Evolutionary conservation across 2,113 vertebrate species (phyloP).

Genomic region (Megalops atlanticus): DNA sequence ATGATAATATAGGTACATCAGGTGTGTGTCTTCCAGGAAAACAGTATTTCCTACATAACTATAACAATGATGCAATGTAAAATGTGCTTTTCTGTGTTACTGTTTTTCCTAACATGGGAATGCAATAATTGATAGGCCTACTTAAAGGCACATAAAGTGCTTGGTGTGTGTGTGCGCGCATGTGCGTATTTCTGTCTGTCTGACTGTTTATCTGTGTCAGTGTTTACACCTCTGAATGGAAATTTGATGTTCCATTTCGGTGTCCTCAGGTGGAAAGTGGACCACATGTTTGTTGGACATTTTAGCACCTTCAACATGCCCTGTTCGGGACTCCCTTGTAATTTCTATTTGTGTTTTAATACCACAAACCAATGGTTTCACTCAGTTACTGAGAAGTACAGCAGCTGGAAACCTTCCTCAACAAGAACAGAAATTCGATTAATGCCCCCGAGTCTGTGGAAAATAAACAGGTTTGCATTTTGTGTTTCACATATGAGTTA

Average conservation of each 20-base stretch:
- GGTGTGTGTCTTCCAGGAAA: no score
- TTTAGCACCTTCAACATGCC: not conserved
- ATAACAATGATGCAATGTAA: no score
- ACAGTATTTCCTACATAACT: no score
- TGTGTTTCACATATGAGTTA: slow-evolving; percentile 32
- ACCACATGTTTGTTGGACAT: not conserved
- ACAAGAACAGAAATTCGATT: not conserved
- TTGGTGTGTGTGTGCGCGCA: no score
- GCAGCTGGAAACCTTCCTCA: not conserved
- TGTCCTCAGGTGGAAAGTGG: not conserved
- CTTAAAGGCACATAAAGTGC: no score
- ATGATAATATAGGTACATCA: no score
- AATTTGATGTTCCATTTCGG: not conserved
- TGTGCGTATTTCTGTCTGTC: no score
- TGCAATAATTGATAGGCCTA: no score
- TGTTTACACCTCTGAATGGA: not conserved
- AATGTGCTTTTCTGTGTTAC: no score
- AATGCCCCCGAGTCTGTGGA: slow-evolving; percentile 6
- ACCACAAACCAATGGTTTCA: not conserved
- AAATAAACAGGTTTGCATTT: slow-evolving; percentile 4
- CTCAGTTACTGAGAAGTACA: not conserved
- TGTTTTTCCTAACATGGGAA: no score
- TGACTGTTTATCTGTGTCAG: no score
- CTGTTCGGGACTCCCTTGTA: not conserved
- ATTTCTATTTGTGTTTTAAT: not conserved